Conservation (phyloP, 2,113 vertebrate genomes). For the Protobothrops mucrosquamatus region DNA sequence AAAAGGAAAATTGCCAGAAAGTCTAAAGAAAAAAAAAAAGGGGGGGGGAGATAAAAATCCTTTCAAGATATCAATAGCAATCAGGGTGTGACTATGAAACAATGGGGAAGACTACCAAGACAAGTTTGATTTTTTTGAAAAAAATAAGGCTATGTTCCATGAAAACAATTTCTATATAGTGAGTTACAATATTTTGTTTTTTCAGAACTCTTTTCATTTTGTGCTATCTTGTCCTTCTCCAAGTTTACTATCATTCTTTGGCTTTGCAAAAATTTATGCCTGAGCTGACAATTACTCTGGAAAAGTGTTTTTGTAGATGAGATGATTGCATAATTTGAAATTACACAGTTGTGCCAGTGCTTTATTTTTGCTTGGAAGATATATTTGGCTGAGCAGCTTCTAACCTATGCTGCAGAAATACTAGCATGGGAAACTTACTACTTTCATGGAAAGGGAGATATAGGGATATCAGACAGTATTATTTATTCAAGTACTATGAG, state of each 20-base stretch:
- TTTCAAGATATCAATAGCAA: neutral
- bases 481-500: neutral
- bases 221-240: neutral
- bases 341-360: fast-evolving
- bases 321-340: neutral
- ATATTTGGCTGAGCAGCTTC: neutral
- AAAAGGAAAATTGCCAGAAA: neutral
- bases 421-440: neutral
- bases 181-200: neutral
- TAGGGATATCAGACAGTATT: neutral
- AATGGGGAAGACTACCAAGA: neutral
- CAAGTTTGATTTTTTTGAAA: neutral
- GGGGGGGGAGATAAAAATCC: neutral
- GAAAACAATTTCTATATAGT: neutral
- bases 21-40: neutral
- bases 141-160: neutral
- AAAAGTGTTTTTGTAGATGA: neutral
- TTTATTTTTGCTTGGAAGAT: neutral
- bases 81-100: neutral
- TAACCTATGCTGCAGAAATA: neutral
- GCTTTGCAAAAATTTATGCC: neutral
- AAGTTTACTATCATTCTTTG: neutral
- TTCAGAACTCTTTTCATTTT: neutral
- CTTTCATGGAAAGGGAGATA: neutral
- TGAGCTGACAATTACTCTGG: neutral